Base-by-base conservation (phyloP, 2,888 invertebrate species). In the Falcaria lacertinaria region DNA sequence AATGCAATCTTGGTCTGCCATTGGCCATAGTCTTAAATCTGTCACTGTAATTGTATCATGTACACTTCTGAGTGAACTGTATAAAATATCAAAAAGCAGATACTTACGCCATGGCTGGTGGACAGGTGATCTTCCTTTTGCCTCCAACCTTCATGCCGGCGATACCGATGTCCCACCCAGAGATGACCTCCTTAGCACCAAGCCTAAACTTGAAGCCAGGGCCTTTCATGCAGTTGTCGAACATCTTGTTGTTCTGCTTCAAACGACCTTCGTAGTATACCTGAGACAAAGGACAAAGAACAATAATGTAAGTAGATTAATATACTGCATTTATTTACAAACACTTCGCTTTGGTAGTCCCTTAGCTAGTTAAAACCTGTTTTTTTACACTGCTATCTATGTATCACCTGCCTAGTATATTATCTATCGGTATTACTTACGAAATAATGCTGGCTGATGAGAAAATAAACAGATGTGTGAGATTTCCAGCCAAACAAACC, bases 61-160 rank as follows among this genome's bases (percentile, higher is more conserved):
- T 3, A 19, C 3, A 19, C 3, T 19, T 19, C 6, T 14, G 34
- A 34, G 41, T 34, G 16, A 22, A 34, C 15, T 17, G 22, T 1
- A 15, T 13, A 25, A 25, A 37, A 15, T 38, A 16, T 6, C 8
- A n/a, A 15, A 22, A 17, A 8, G 14, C 34, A 17, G 11, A 3
- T 37, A 91, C 96, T 92, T 93, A 98, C 92, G 94, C 98, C 92
- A 96, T 93, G 38, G 92, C 85, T 39, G 97, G 93, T 47, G 98
- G 98, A 74, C 97, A 94, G 13, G 91, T 91, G 42, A 98, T 92
- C 64, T 92, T 93, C 71, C 98, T 91, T 81, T 96, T 97, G 57
- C 97, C 98, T 25, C 98, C 98, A 45, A 97, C 94, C 85, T 96
- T 97, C 98, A 98, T 98, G 39, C 98, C 97, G 33, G 84, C 83